phyloP scores from a whole-genome alignment of 2,888 invertebrate species.

The Hirtodrosophila alboralis region DNA sequence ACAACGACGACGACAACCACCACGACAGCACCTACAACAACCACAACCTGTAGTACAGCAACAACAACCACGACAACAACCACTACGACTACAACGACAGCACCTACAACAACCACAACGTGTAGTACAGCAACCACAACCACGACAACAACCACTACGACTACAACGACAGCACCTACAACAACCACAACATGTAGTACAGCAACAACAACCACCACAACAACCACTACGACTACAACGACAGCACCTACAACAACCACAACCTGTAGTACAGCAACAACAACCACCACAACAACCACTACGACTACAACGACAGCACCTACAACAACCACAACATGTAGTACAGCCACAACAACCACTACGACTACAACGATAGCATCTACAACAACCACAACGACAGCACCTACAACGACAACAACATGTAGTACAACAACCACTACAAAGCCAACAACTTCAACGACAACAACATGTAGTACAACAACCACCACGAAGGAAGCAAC shows the following conservation, averaged over 20 bases:
- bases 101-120: constrained; percentile 9
- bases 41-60: constrained; percentile 11
- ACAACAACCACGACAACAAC: constrained; percentile 4
- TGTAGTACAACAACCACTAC: constrained; percentile 1
- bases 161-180: constrained; percentile 10
- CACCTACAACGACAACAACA: constrained; percentile 8
- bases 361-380: constrained; percentile 11
- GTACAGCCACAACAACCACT: constrained; percentile 4
- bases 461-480: constrained; percentile 6
- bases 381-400: constrained; percentile 7
- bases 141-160: constrained; percentile 14
- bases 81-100: constrained; percentile 11
- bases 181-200: constrained; percentile 14
- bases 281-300: constrained; percentile 9
- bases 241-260: constrained; percentile 6
- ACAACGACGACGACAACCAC: constrained; percentile 19
- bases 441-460: constrained; percentile 10
- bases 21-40: constrained; percentile 12
- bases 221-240: constrained; percentile 6
- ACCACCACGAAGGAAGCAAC: constrained; percentile 17
- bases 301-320: constrained; percentile 15
- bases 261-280: constrained; percentile 6
- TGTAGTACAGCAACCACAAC: constrained; percentile 1
- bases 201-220: not conserved
- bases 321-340: constrained; percentile 9